Conservation (phyloP, 2,113 vertebrate species). For the Elachura formosa region DNA sequence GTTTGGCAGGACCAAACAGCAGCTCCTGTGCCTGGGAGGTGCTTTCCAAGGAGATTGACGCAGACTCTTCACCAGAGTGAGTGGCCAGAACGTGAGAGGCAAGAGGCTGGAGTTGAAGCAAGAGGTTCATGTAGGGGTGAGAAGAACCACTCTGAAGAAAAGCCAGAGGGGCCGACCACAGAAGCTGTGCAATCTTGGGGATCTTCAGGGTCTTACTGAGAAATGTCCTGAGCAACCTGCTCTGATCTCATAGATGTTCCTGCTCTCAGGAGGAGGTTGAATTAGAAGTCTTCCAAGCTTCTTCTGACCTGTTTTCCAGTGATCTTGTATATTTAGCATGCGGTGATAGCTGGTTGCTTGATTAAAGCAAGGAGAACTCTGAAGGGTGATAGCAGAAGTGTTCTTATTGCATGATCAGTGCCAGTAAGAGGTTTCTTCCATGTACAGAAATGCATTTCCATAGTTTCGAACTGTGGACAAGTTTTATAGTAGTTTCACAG, state of each 20-base stretch:
- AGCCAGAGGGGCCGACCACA: background rate
- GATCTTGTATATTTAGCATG: fast-evolving
- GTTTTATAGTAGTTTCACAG: background rate
- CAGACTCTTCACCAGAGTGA: background rate
- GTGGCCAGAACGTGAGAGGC: background rate
- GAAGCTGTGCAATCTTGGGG: background rate
- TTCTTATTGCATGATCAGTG: background rate
- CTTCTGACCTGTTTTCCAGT: background rate
- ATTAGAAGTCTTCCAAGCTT: background rate
- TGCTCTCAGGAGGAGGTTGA: background rate
- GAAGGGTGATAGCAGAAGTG: background rate
- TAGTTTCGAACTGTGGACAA: background rate
- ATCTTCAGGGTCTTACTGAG: background rate
- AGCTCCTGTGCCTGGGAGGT: background rate
- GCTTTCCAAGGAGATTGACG: background rate
- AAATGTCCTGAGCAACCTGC: background rate
- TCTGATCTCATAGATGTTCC: background rate
- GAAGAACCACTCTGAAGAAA: fast-evolving
- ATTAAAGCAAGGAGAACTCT: background rate
- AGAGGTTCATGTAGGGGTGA: background rate
- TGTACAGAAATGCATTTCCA: background rate
- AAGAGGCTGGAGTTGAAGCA: background rate
- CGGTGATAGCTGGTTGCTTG: background rate
- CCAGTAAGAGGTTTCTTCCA: background rate
- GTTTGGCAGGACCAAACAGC: background rate